Evolutionary conservation across 2,888 invertebrate species (phyloP), one percentile per base, ranked within the genome.

Genomic region (Tenthredo livida): DNA sequence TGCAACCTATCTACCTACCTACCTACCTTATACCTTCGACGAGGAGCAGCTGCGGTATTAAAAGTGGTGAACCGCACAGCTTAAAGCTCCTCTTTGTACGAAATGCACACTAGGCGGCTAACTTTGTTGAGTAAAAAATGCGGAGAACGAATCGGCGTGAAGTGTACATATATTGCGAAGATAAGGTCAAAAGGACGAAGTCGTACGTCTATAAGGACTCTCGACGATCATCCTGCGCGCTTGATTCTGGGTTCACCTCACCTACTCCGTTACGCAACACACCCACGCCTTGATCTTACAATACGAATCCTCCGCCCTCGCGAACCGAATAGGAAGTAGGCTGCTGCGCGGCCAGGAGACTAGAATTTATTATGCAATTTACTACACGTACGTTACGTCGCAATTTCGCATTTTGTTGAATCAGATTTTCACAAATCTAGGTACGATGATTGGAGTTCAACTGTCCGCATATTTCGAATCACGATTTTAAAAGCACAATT

Each of bases 281-380:
- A 80, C 80, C 80, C 80, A 80, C 80, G 80, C 61, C 58, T 37
- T 1, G 25, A 80, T 40, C 80, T 80, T 40, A 80, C 80, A 80
- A 80, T 80, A 61, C 77, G 80, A 80, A n/a, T 80, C 58, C 87
- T 78, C 90, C 92, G 91, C 93, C 93, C 92, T 91, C 93, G 92
- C 93, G 25, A 12, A n/a, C 21, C 61, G 61, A 92, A 89, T 91
- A 92, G 93, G 92, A 93, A 93, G 93, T 92, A 91, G 92, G 91
- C 91, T 92, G 92, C 91, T 91, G 92, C 78, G 15, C 78, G 15
- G 93, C 92, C 92, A 93, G 89, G 90, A 92, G 92, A 91, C 91
- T 91, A 90, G 90, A 92, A 93, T 93, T 93, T 93, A 93, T 93
- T 91, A 91, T 90, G 91, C 92, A 93, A 93, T 93, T 92, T 80